Base-by-base conservation (phyloP, 1,140 invertebrate genomes). In the Ylistrum balloti region DNA sequence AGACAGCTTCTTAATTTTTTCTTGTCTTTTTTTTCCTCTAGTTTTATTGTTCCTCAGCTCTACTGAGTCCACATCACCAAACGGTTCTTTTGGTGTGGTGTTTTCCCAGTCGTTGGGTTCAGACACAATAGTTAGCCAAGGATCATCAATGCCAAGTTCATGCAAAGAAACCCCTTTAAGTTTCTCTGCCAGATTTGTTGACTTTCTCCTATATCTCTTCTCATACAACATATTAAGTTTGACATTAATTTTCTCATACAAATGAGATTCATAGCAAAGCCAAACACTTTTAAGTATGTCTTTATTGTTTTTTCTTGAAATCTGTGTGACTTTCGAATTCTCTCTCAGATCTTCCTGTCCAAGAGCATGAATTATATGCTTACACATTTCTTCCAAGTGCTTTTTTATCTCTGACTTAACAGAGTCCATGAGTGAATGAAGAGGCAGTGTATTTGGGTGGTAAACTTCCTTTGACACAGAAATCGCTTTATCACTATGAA, bases 181-280 rank as follows among this genome's bases (percentile, higher is more conserved):
- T 56, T 89, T 90, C 35, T 88, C 56, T 20, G 85, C 34, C 38
- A 92, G 15, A n/a, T 48, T 90, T 0, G 22, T 33, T 5, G 89
- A 90, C 10, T 90, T 88, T 33, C 41, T 88, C 22, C 33, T 11
- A 45, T 91, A 92, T 33, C 90, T 87, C 9, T 38, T 86, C n/a
- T 88, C 88, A 56, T 91, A 92, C 33, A 92, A 33, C n/a, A 87
- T 48, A 33, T 89, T 74, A 22, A 92, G 33, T 1, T 33, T 38
- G 0, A 85, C 85, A 20, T 86, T 45, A 28, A 92, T 90, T 74
- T 87, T 87, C 20, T 85, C 33, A 48, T 89, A 87, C 20, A 92
- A 33, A 33, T 92, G 91, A 13, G 56, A 34, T 34, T 92, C 90
- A 86, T 92, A 92, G 34, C 90, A 91, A 74, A 88, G 85, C 85